These are phyloP conservation scores for Bos taurus DNA, from an alignment of 2,113 vertebrate species.

Conservation along the genomic window ARS-UCD2.0 NC_037338.1:80604501-80605000, in stretches of 20 bases:
- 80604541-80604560: not conserved
- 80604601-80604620: not conserved
- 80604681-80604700: not conserved
- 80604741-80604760: not conserved
- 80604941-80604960: not conserved
- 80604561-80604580: not conserved
- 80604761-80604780: not conserved
- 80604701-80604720: not conserved
- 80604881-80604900: not conserved
- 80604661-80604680: not conserved
- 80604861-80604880: not conserved
- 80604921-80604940: not conserved
- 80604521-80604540: not conserved
- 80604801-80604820: not conserved
- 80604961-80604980: rapidly evolving
- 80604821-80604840: not conserved
- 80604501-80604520: not conserved
- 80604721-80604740: not conserved
- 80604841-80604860: rapidly evolving
- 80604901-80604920: not conserved
- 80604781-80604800: not conserved
- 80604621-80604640: not conserved
- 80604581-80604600: not conserved
- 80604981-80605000: not conserved
- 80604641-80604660: not conserved